Percentiles rank a stretch among this genome's conserved stretches.
phyloP scores from a whole-genome alignment of 2,888 invertebrate species.

The Halictus ligatus region DNA sequence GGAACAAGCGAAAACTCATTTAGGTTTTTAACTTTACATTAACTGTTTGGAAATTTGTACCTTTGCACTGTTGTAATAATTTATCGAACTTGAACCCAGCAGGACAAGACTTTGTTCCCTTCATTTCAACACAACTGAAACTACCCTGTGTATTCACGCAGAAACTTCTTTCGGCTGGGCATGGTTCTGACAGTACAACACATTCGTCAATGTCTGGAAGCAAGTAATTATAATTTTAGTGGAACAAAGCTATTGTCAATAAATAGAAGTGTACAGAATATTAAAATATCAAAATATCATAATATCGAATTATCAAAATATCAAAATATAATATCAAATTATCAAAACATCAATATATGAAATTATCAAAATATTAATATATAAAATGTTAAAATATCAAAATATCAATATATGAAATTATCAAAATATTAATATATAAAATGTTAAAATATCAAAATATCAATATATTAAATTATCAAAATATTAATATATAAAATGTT shows the following conservation, averaged over 20 bases:
- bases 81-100: slow-evolving; percentile 86
- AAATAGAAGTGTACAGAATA: not conserved
- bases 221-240: not conserved
- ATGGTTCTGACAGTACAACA: slow-evolving; percentile 84
- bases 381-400: no score
- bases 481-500: no score
- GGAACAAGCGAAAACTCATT: not conserved
- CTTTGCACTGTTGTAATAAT: slow-evolving; percentile 85
- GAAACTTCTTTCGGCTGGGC: slow-evolving; percentile 82
- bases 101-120: slow-evolving; percentile 84
- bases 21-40: not conserved
- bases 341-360: no score
- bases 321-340: no score
- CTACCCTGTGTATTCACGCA: slow-evolving; percentile 87
- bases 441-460: no score
- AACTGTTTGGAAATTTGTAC: slow-evolving; percentile 74
- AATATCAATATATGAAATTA: no score
- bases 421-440: no score
- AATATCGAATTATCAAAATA: no score
- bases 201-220: slow-evolving; percentile 88
- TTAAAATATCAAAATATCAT: no score
- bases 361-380: no score
- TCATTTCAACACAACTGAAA: slow-evolving; percentile 85
- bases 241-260: not conserved
- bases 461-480: no score